Evolutionary conservation across 1,140 invertebrate species (phyloP), one percentile per base, ranked within the genome.

Genomic region (Zeugodacus cucurbitae): DNA sequence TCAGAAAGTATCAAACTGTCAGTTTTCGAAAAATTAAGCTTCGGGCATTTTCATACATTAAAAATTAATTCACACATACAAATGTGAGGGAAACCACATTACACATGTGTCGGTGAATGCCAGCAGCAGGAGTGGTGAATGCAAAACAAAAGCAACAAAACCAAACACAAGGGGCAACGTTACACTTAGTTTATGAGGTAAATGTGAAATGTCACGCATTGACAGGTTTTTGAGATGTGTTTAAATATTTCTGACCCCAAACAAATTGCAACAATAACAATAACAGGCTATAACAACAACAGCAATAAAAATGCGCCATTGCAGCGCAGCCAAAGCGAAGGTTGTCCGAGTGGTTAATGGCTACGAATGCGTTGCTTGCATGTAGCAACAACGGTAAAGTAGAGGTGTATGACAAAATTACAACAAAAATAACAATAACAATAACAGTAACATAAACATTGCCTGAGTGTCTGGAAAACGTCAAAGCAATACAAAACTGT

Each of bases 181-280:
- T 86, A 59, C 88, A 86, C 54, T 67, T 86, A 88, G 64, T 67
- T 88, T 88, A 88, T 88, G 82, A 87, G 86, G 85, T 87, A 87
- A 87, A 89, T 87, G 86, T 89, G 87, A 89, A 89, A 89, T 89
- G 88, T 89, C 88, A 89, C 87, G 88, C 88, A 89, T 89, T 89
- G 88, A 89, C 88, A 89, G 88, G 88, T 89, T 87, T 87, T 86
- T 87, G 88, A 74, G 70, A 87, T 89, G 88, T 87, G 78, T 89
- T 89, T 89, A 85, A 89, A 87, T 58, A 87, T 87, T 74, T 87
- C 87, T 89, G 88, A 89, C 88, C 88, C 88, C 88, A 89, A 87
- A 87, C 86, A 87, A 89, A 64, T 70, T 57, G 70, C 70, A 89
- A 87, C 54, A 87, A 87, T 64, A 58, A 78, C 17, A 78, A 64